Evolutionary conservation across 1,140 invertebrate species (phyloP).

Genomic region (Oedothorax gibbosus): DNA sequence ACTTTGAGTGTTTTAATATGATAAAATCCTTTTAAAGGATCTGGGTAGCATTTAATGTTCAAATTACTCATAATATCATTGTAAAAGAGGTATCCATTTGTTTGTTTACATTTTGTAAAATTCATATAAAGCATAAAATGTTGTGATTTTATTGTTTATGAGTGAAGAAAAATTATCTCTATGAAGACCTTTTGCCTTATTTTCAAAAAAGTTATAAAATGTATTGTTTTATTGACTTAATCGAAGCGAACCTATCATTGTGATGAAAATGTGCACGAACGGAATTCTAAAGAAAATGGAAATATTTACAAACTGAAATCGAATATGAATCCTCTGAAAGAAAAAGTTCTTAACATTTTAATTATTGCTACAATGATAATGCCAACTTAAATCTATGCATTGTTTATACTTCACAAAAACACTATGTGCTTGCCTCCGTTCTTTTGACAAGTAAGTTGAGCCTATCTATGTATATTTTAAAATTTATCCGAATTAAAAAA

Average conservation of each 20-base stretch:
- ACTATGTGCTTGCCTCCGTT: conserved; percentile 14
- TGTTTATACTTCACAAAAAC: neutral
- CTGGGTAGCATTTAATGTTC: conserved; percentile 29
- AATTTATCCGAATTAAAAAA: too few relatives aligned
- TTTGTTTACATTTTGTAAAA: conserved; percentile 52
- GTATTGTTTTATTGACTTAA: too few relatives aligned
- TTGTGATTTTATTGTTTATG: too few relatives aligned
- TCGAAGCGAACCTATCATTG: too few relatives aligned
- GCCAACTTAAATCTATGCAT: conserved; percentile 31
- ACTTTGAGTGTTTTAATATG: conserved; percentile 13
- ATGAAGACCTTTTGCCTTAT: neutral
- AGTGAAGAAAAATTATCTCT: neutral
- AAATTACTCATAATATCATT: neutral
- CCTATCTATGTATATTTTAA: too few relatives aligned
- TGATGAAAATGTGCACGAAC: too few relatives aligned
- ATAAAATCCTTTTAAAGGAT: conserved; percentile 27
- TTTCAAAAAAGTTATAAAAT: too few relatives aligned
- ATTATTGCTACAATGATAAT: neutral
- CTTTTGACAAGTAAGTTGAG: conserved; percentile 32
- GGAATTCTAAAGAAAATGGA: too few relatives aligned
- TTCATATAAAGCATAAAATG: neutral
- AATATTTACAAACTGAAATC: neutral
- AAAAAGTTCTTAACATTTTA: too few relatives aligned
- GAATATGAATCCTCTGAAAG: too few relatives aligned
- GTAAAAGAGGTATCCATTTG: neutral